A percentile compares a stretch with the other conserved stretches of the same genome.
Conservation (phyloP, 2,113 vertebrate species). For the Eretmochelys imbricata region DNA sequence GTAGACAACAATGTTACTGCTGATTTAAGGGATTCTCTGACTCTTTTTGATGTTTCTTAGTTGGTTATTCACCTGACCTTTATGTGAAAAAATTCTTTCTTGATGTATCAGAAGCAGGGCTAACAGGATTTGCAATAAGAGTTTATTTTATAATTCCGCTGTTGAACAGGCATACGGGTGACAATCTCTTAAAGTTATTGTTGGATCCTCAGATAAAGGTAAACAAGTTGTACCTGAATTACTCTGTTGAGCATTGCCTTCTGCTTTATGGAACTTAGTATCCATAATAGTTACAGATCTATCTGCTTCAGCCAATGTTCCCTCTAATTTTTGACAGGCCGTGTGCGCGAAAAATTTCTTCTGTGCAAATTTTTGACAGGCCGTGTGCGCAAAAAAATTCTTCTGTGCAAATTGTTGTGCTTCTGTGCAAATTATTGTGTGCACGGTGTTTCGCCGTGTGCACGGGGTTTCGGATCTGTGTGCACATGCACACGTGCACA, state of each 20-base stretch:
- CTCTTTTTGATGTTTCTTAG: background rate
- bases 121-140: background rate
- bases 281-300: background rate
- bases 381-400: too few relatives aligned
- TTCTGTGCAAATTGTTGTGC: too few relatives aligned
- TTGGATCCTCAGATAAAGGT: background rate
- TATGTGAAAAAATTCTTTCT: background rate
- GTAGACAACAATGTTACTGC: background rate
- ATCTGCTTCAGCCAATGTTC: background rate
- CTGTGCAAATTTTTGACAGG: too few relatives aligned
- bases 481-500: too few relatives aligned
- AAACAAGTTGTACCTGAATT: background rate
- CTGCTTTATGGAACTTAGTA: background rate
- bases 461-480: too few relatives aligned
- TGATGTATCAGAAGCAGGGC: background rate
- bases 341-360: too few relatives aligned
- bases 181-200: slow-evolving; percentile 4
- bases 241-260: background rate
- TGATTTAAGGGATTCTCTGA: background rate
- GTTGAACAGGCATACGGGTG: background rate
- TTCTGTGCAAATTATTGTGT: too few relatives aligned
- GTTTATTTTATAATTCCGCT: background rate
- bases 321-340: too few relatives aligned
- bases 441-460: too few relatives aligned
- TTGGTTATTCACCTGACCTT: background rate